Evolutionary conservation across 2,888 invertebrate genomes (phyloP), one percentile per base, ranked within the genome.

Genomic region (Clitarchus hookeri): DNA sequence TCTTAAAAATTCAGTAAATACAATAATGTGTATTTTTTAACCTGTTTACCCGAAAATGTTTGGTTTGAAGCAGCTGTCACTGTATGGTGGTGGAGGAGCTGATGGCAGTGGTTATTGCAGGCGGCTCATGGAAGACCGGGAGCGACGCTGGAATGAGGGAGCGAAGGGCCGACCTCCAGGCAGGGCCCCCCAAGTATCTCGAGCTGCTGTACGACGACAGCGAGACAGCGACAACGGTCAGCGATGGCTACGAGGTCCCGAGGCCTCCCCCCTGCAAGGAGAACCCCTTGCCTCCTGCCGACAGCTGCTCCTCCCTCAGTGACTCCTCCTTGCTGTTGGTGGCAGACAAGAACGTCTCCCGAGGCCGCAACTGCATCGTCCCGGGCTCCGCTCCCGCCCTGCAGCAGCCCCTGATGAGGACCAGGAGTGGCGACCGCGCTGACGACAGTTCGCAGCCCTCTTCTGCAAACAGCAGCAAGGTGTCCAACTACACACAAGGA

Each of bases 221-320:
- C 16, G 91, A 92, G 0, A 91, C 91, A 25, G 84, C 90, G n/a
- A 91, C 92, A 0, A 91, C 92, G 26, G 91, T 91, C 3, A 91
- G 92, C 88, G 94, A 94, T 89, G 95, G 94, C 4, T 95, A 95
- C 90, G 95, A 95, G 91, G 91, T 95, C 25, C 95, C 95, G 2
- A 92, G 94, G 79, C 91, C 92, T 0, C 91, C 86, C 77, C 65
- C 65, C 19, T 11, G 48, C 48, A 48, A 48, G 48, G 48, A 48
- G 48, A 16, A 11, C 11, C 12, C 48, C 6, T 11, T 48, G 48
- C 48, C 48, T 11, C 65, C n/a, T 8, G 65, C n/a, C 12, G 65
- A 65, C 65, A 48, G 87, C 16, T 88, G 88, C 4, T 88, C 88
- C 4, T 88, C 88, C 27, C 84, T 88, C 23, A 88, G 88, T 86